Evolutionary conservation across 2,888 invertebrate species (phyloP).

Genomic region (Lasioglossum leucozonium): DNA sequence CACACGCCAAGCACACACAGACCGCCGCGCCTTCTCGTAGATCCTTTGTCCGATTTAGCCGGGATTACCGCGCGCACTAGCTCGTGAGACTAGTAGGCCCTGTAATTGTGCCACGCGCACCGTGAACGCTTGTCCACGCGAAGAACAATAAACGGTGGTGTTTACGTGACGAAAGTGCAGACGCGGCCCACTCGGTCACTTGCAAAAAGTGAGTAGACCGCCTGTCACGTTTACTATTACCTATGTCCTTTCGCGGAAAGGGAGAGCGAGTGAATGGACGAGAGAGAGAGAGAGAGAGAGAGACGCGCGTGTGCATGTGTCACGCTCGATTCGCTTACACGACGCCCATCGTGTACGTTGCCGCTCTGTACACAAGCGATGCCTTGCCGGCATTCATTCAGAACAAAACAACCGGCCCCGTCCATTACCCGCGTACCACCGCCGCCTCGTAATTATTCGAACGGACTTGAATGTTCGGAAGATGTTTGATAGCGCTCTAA

Average conservation of each 20-base stretch:
- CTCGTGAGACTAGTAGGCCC: constrained; percentile 46
- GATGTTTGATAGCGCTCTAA: constrained; percentile 6
- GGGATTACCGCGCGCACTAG: constrained; percentile 61
- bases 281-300: neutral
- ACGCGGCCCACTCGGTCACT: constrained; percentile 71
- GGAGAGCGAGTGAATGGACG: neutral
- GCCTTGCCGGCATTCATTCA: constrained; percentile 56
- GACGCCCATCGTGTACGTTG: neutral
- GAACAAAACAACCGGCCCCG: constrained; percentile 62
- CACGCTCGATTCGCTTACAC: constrained; percentile 17
- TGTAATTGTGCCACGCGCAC: constrained; percentile 65
- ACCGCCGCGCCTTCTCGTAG: constrained; percentile 28
- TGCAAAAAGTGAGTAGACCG: constrained; percentile 75
- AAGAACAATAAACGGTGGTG: constrained; percentile 64
- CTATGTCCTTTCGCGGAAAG: neutral
- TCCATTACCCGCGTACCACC: constrained; percentile 48
- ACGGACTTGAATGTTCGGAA: neutral
- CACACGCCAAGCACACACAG: neutral
- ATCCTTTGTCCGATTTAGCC: constrained; percentile 50
- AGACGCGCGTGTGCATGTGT: neutral
- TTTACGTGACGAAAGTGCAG: constrained; percentile 73
- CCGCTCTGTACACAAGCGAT: constrained; percentile 18
- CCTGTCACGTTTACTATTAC: constrained; percentile 41
- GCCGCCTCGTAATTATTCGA: constrained; percentile 11
- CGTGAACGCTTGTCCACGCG: constrained; percentile 46